Percentiles rank a stretch among this genome's conserved stretches.
Evolutionary conservation across 1,140 invertebrate species (phyloP).

Genomic region (Colletes latitarsis): DNA sequence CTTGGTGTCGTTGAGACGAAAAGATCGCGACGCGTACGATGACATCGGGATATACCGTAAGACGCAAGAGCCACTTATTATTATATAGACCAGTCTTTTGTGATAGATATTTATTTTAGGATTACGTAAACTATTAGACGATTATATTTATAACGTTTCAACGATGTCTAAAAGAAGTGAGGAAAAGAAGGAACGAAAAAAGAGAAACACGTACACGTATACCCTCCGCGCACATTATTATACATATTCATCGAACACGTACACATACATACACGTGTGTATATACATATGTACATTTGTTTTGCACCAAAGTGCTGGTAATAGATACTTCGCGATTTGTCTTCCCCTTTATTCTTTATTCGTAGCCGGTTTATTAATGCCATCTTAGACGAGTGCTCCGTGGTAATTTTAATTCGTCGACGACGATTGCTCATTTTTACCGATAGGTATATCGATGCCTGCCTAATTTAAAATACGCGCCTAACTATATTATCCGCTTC

Average conservation of each 20-base stretch:
- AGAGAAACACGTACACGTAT: background rate
- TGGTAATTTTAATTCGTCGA: conserved; percentile 47
- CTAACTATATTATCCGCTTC: conserved; percentile 51
- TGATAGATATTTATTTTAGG: conserved; percentile 80
- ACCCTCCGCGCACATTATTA: background rate
- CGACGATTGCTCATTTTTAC: conserved; percentile 63
- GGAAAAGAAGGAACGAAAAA: background rate
- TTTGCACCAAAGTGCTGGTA: conserved; percentile 59
- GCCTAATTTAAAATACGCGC: conserved; percentile 47
- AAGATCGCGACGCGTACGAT: background rate
- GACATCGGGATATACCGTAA: conserved; percentile 24
- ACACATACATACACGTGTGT: background rate
- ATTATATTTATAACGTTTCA: conserved; percentile 58
- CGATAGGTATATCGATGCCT: conserved; percentile 7
- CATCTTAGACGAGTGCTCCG: conserved; percentile 14
- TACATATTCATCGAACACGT: conserved; percentile 1
- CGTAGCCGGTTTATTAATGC: conserved; percentile 4
- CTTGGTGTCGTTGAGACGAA: background rate
- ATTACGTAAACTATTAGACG: conserved; percentile 61
- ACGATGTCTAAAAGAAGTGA: conserved; percentile 14
- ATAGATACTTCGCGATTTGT: conserved; percentile 55
- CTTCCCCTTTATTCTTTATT: conserved; percentile 56
- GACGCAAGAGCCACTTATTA: conserved; percentile 51
- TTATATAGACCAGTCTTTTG: conserved; percentile 75
- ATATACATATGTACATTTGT: conserved; percentile 23